phyloP scores from a whole-genome alignment of 2,113 vertebrate genomes.

The Paedocypris sp. region DNA sequence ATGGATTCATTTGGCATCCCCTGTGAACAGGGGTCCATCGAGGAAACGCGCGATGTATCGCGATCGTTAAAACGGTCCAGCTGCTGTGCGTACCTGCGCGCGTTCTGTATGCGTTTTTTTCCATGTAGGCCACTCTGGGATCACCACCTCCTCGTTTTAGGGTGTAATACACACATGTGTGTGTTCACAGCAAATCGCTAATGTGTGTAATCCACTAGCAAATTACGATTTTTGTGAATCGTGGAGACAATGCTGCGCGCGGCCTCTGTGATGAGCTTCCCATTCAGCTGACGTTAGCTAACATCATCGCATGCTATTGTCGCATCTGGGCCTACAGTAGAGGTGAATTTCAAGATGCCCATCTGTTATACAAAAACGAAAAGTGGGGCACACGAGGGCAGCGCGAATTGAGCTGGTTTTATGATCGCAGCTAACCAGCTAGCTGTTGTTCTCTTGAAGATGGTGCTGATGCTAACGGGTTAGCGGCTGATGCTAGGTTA shows the following conservation, averaged over 20 bases:
- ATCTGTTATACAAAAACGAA: no score
- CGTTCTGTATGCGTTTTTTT: background rate
- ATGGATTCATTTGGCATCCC: background rate
- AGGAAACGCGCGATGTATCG: background rate
- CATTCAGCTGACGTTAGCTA: constrained; percentile 23
- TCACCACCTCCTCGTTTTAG: no score
- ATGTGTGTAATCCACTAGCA: no score
- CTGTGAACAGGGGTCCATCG: background rate
- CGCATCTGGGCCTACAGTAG: constrained; percentile 19
- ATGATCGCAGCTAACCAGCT: background rate
- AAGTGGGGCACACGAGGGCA: background rate
- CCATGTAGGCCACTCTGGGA: background rate
- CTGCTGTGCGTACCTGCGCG: background rate
- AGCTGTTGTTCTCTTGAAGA: background rate
- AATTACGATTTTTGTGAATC: background rate
- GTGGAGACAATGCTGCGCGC: background rate
- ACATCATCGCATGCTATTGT: constrained; percentile 13
- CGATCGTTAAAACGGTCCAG: background rate
- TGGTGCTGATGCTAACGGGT: background rate
- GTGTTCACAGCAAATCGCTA: background rate
- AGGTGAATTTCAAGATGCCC: background rate
- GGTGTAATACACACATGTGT: background rate
- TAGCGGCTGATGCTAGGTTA: background rate
- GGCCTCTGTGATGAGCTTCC: constrained; percentile 1
- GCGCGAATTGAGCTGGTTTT: no score